Evolutionary conservation across 2,888 invertebrate species (phyloP), one percentile per base, ranked within the genome.

Genomic region (Eristalis pertinax): DNA sequence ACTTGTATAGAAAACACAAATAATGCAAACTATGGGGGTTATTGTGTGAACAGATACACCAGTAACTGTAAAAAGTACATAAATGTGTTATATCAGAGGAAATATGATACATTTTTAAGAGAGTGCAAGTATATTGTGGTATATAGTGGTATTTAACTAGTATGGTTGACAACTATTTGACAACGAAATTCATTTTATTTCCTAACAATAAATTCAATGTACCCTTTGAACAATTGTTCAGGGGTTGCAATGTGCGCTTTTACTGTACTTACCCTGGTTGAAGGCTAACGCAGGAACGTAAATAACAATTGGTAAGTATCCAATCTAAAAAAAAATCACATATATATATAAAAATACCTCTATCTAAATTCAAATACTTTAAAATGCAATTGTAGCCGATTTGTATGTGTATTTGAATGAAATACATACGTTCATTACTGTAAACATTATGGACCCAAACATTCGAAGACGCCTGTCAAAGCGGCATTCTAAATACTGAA

Each of bases 1-100:
- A 89, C 96, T 96, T 0, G 97, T 98, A 91, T 98, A 98, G 92
- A 98, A 97, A 81, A 97, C 97, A 93, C 97, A 98, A 76, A 98
- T 96, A 56, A 96, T 91, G 90, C 97, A 97, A 11, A 97, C 96
- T 56, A 97, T 95, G 2, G 97, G 96, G 0, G 97, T 97, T 11
- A 97, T 96, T 32, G 96, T 94, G 92, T 97, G 97, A 11, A 97
- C 95, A 89, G 96, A 95, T 3, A 97, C 95, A 58, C 97, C 97
- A 78, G 97, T 98, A 26, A 98, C 98, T 97, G 93, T 89, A 86
- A 86, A 32, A 24, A 58, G 2, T 35, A 43, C 58, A 32, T 64
- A 35, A 65, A 56, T 60, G n/a, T 19, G 35, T 70, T 65, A 41
- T 35, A 22, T 1, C 3, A 43, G 22, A 43, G 22, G 0, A 8